Evolutionary conservation across 2,797 vertebrate genomes (phyloP), one percentile per base, ranked within the genome.

Genomic region (Catharus ustulatus): DNA sequence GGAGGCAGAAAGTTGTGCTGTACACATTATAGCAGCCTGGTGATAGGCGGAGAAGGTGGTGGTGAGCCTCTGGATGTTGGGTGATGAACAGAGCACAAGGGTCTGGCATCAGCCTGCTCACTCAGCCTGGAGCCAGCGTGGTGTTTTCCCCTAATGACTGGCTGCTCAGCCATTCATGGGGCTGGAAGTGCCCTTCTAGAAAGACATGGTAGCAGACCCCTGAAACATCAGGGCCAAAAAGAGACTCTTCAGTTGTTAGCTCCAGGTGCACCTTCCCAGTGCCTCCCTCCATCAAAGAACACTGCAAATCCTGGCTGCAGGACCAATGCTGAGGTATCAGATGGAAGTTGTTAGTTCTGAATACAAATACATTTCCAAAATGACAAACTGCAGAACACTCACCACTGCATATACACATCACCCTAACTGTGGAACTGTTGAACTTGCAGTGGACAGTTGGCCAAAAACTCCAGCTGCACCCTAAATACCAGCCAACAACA

Each of bases 1-100:
- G 95, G 93, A 95, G 94, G 96, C 62, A 96, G 96, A 72, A 97
- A 96, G 96, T 89, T 95, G 86, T 78, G 96, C 86, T 94, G 86
- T 91, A 97, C 96, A 96, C 90, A 89, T 96, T 98, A 98, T 45
- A 98, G 98, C 98, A 96, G 98, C 99, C 98, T 99, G 98, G 98
- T 98, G 96, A 97, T 97, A 90, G 97, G 97, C n/a, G 98, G 98
- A 57, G 98, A 98, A 97, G 98, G 97, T n/a, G 98, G 98, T 36
- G 97, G 98, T 48, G 98, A 98, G 93, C 98, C 98, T 95, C 98
- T 96, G 15, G 98, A 97, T 81, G 76, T 95, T 80, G 97, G 98
- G 93, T 98, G 98, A 93, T 97, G 97, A 94, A 98, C 98, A 95
- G 98, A 98, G 97, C 97, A 98, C 95, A 98, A 97, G 16, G 97